These are phyloP conservation scores for Strix aluco DNA, from an alignment of 2,113 vertebrate species.

Conservation along the genomic window DNA sequence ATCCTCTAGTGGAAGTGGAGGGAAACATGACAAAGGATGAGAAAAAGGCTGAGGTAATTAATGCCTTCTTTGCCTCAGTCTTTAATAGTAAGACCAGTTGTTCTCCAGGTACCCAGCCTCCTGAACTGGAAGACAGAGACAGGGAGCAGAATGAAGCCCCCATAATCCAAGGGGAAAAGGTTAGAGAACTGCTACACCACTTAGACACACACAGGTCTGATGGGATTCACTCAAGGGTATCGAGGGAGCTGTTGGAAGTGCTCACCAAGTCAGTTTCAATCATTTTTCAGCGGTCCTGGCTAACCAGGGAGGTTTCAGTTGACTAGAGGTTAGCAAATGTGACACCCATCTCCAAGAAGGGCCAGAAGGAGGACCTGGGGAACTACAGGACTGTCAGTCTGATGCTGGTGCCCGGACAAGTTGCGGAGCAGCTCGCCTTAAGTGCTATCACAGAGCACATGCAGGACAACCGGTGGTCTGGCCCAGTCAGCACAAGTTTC, in stretches of 20 bases:
- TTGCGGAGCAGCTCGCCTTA: neutral
- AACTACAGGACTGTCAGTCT: neutral
- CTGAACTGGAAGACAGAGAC: neutral
- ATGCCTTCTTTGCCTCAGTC: neutral
- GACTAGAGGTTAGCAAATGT: fast-evolving
- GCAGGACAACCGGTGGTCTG: neutral
- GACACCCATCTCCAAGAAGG: neutral
- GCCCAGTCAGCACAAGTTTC: neutral
- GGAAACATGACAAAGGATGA: neutral
- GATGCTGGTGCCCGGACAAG: neutral
- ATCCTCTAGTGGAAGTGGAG: neutral
- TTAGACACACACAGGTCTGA: neutral
- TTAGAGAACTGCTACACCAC: neutral
- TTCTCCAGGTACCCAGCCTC: neutral
- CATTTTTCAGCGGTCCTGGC: neutral
- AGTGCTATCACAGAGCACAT: neutral
- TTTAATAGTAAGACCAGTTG: neutral
- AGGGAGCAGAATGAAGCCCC: neutral
- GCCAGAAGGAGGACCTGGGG: neutral
- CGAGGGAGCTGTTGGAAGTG: neutral
- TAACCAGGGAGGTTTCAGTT: neutral
- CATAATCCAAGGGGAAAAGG: neutral
- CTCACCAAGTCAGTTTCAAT: neutral
- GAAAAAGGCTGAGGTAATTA: neutral
- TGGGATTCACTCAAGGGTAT: neutral